Conservation (phyloP, 2,113 vertebrate genomes). For the Microcebus ravelobensis region DNA sequence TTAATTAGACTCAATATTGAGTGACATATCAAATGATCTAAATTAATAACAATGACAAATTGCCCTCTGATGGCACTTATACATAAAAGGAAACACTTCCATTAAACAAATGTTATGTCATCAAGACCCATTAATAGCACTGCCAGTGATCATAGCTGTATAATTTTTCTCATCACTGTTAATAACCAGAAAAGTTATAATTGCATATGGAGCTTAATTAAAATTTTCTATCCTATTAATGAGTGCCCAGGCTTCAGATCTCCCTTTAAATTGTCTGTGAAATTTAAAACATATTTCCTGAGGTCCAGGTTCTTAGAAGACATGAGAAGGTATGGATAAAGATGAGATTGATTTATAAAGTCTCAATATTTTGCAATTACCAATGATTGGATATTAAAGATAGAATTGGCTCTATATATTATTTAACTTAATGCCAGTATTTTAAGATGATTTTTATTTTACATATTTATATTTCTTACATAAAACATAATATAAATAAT, state of each 20-base stretch:
- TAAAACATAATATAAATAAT: background rate
- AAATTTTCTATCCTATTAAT: constrained; percentile 67
- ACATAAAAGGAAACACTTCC: constrained; percentile 78
- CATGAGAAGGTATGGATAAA: background rate
- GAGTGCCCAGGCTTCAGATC: constrained; percentile 66
- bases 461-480: background rate
- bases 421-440: background rate
- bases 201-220: constrained; percentile 78
- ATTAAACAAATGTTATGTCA: constrained; percentile 78
- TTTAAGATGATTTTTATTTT: constrained; percentile 15
- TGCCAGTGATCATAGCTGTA: constrained; percentile 61
- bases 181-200: constrained; percentile 78
- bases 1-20: constrained; percentile 73
- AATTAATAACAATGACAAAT: constrained; percentile 81
- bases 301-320: constrained; percentile 40
- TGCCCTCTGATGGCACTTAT: constrained; percentile 64
- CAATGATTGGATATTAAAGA: background rate
- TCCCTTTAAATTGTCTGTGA: constrained; percentile 47
- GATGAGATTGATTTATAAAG: constrained; percentile 18
- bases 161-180: constrained; percentile 78
- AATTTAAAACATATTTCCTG: constrained; percentile 65
- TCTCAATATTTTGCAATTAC: background rate
- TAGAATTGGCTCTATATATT: background rate
- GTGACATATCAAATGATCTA: constrained; percentile 75
- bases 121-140: constrained; percentile 66